Percentiles rank a stretch among this genome's conserved stretches.
Conservation (phyloP, 92 coral and sea anemone genomes). For the Epizoanthus fatuus region DNA sequence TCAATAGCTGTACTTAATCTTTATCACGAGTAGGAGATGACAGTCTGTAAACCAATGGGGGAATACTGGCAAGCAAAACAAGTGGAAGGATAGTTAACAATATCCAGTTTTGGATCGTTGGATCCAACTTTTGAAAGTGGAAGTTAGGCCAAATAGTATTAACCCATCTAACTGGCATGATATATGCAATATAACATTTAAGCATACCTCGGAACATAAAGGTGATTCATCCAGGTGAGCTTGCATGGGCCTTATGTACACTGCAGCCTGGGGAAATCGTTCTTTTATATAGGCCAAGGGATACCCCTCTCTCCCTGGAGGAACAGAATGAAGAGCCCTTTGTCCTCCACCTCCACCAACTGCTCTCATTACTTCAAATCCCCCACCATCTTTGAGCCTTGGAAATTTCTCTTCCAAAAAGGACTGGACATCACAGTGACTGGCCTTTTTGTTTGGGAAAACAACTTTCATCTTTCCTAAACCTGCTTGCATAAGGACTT, state of each 20-base stretch:
- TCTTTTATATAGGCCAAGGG: slow-evolving; percentile 61
- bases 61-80: too few species aligned
- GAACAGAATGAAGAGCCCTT: slow-evolving; percentile 59
- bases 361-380: slow-evolving; percentile 73
- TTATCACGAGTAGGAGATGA: too few species aligned
- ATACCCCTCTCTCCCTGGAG: slow-evolving; percentile 77
- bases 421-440: slow-evolving; percentile 54
- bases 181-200: not conserved
- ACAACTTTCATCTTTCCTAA: slow-evolving; percentile 76
- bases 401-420: slow-evolving; percentile 75
- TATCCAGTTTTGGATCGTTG: not conserved
- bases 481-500: slow-evolving; percentile 57
- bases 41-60: too few species aligned
- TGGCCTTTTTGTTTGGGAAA: slow-evolving; percentile 76
- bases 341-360: slow-evolving; percentile 77
- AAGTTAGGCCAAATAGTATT: slow-evolving; percentile 10
- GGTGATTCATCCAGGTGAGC: slow-evolving; percentile 65
- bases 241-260: slow-evolving; percentile 72
- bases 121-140: not conserved
- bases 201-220: slow-evolving; percentile 48
- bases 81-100: too few species aligned
- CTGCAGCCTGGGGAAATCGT: slow-evolving; percentile 56
- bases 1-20: too few species aligned
- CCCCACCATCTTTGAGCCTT: slow-evolving; percentile 72
- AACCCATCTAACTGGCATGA: not conserved